These are phyloP conservation scores for Cydia splendana DNA, from an alignment of 1,140 invertebrate genomes.

Conservation along the genomic window DNA sequence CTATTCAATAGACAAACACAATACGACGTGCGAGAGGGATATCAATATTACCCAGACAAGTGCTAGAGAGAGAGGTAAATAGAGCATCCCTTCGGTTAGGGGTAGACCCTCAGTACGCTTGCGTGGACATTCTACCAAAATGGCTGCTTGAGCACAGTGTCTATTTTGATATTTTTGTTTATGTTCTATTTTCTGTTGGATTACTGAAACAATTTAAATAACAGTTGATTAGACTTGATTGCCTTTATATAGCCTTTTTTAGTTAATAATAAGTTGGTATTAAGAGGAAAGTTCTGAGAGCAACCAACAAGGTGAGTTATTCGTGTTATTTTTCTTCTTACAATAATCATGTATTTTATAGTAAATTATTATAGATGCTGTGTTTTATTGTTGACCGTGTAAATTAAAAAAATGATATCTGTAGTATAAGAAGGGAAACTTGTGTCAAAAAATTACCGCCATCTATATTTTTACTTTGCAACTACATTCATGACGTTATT, in stretches of 20 bases:
- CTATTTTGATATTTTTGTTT: constrained; percentile 50
- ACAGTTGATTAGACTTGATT: too few species aligned
- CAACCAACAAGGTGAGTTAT: too few species aligned
- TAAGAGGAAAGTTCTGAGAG: too few species aligned
- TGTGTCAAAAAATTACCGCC: neutral
- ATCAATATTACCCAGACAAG: constrained; percentile 17
- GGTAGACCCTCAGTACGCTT: constrained; percentile 55
- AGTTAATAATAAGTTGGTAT: too few species aligned
- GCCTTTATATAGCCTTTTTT: too few species aligned
- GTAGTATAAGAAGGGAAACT: neutral
- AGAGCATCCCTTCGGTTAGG: constrained; percentile 57
- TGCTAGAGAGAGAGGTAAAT: constrained; percentile 43
- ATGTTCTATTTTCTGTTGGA: neutral
- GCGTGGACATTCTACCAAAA: constrained; percentile 65
- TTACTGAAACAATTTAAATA: neutral
- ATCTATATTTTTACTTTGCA: constrained; percentile 12
- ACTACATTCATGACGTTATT: neutral
- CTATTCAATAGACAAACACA: constrained; percentile 55
- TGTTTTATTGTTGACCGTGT: neutral
- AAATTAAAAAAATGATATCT: neutral
- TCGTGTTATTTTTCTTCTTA: too few species aligned
- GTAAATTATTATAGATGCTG: too few species aligned
- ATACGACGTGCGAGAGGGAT: constrained; percentile 49
- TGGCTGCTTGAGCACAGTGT: constrained; percentile 62
- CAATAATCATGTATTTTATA: too few species aligned